Conservation (phyloP, 2,888 invertebrate genomes). For the Alloplasta piceator region DNA sequence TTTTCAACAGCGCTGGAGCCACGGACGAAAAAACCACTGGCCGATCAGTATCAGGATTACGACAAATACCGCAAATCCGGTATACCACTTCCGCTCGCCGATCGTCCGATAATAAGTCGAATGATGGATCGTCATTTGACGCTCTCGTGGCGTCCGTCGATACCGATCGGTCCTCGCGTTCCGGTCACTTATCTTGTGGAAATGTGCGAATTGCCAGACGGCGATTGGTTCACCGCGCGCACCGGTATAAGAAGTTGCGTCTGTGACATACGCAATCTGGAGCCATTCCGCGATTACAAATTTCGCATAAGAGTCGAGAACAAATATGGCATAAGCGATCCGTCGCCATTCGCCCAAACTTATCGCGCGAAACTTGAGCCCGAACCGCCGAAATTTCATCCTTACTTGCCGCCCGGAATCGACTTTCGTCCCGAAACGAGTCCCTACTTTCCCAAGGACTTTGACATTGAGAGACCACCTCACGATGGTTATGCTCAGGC, state of each 20-base stretch:
- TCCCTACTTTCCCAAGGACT: constrained; percentile 95
- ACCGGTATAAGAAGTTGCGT: constrained; percentile 94
- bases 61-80: constrained; percentile 93
- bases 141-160: constrained; percentile 96
- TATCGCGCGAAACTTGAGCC: constrained; percentile 91
- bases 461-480: constrained; percentile 94
- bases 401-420: constrained; percentile 91
- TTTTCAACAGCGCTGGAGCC: constrained; percentile 86
- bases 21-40: constrained; percentile 87
- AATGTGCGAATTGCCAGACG: constrained; percentile 95
- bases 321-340: constrained; percentile 97
- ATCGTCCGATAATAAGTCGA: constrained; percentile 95
- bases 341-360: constrained; percentile 95
- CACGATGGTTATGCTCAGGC: constrained; percentile 93
- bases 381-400: constrained; percentile 91
- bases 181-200: constrained; percentile 98
- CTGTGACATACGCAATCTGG: constrained; percentile 94
- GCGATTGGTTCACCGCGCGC: constrained; percentile 96
- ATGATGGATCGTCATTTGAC: constrained; percentile 96
- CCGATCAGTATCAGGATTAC: constrained; percentile 93
- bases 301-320: constrained; percentile 98
- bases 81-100: constrained; percentile 93
- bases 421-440: constrained; percentile 94
- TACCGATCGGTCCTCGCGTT: constrained; percentile 93
- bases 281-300: constrained; percentile 97